phyloP scores from a whole-genome alignment of 2,113 vertebrate genomes.

The Delphinus delphis region DNA sequence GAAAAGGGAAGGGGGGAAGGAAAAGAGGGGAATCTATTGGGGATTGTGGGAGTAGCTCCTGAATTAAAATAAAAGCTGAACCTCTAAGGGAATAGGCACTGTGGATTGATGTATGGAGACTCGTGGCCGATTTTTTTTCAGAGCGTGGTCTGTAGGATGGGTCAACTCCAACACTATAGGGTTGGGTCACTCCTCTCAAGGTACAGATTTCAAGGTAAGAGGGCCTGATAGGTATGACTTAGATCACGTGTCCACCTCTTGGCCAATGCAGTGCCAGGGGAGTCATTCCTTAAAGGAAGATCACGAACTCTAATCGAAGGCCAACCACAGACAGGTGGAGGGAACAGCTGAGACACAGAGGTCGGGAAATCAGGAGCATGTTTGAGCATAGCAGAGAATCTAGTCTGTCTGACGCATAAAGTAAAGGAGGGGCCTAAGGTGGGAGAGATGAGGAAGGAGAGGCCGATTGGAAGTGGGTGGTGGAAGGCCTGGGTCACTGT shows the following conservation, averaged over 20 bases:
- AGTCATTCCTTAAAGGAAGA: not conserved
- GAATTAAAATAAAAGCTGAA: not conserved
- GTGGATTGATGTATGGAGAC: not conserved
- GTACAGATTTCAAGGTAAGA: not conserved
- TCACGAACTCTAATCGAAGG: not conserved
- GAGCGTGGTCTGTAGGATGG: not conserved
- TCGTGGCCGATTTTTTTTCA: not conserved
- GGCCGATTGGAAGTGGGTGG: not conserved
- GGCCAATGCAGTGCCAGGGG: not conserved
- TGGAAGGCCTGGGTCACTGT: not conserved
- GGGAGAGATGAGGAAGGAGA: not conserved
- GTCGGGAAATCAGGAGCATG: not conserved
- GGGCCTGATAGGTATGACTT: not conserved
- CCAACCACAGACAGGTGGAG: not conserved
- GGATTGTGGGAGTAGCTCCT: not conserved
- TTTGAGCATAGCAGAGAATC: not conserved
- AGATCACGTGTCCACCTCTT: not conserved
- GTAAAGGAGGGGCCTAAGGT: not conserved
- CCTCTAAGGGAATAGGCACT: not conserved
- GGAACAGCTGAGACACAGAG: not conserved
- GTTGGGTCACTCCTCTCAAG: not conserved
- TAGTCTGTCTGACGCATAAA: not conserved
- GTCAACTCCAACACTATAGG: not conserved
- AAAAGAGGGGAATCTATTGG: not conserved
- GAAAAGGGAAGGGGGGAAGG: rapidly evolving